Base-by-base conservation (phyloP, 2,797 vertebrate genomes). In the Mormyrops attenuatus region DNA sequence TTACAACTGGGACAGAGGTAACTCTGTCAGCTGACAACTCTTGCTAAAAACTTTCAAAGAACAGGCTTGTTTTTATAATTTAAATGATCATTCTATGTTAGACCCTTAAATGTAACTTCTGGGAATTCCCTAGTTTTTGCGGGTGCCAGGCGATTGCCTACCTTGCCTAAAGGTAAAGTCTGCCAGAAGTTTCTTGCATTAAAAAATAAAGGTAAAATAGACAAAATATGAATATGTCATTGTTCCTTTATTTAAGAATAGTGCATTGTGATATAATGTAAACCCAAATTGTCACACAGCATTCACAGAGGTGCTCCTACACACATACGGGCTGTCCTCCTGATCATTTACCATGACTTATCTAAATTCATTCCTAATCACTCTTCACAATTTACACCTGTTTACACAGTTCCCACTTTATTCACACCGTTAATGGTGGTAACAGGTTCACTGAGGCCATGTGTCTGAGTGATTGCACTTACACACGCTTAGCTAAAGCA, bases 201-300 rank as follows among this genome's bases (percentile, higher is more conserved):
- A 30, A 8, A 26, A 85, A 50, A 85, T n/a, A 49, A 85, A 85
- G 20, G 47, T 15, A 11, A 85, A 50, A 85, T 11, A 85, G 8
- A 50, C 1, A 22, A 50, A 50, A 22, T 47, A 52, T 85, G 7
- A 50, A 85, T 85, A 85, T 26, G n/a, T 50, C 20, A 49, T 49
- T 50, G 90, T 17, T 77, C 85, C 55, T 88, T 87, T 89, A 88
- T 90, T 80, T 91, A 85, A 88, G 69, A 88, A 17, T 88, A 88
- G 85, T 91, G 89, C 92, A 92, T 85, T 89, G 89, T 88, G 89
- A 90, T 90, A 89, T 55, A 89, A 90, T 89, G 88, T 90, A 91
- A 93, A 91, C 89, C 87, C 55, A 80, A 26, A 88, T 15, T 87
- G 66, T 55, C 57, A 88, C 30, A 69, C 15, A 41, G 60, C 82